Evolutionary conservation across 2,797 vertebrate genomes (phyloP).

Genomic region (Mus minutoides): DNA sequence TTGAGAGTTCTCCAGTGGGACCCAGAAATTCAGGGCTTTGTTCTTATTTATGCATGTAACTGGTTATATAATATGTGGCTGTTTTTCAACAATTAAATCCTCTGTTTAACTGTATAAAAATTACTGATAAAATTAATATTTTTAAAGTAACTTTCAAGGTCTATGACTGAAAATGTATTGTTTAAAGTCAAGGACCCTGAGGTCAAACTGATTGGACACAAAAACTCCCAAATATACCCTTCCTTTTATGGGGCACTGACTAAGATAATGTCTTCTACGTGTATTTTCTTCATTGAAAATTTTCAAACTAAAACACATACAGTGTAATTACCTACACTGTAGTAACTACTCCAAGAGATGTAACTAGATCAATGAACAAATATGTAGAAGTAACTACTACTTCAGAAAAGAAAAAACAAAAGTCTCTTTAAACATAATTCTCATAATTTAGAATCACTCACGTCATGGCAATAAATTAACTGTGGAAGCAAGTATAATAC

Average conservation of each 20-base stretch:
- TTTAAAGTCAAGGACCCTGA: not conserved
- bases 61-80: too few relatives aligned
- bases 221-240: not conserved
- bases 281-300: conserved; percentile 6
- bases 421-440: not conserved
- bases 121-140: not conserved
- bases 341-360: not conserved
- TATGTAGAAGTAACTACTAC: not conserved
- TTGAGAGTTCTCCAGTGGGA: conserved; percentile 2
- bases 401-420: not conserved
- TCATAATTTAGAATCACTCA: not conserved
- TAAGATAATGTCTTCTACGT: not conserved
- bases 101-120: conserved; percentile 16
- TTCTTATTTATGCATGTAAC: not conserved
- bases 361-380: not conserved
- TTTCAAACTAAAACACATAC: not conserved
- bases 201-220: not conserved
- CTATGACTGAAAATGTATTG: not conserved
- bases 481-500: not conserved
- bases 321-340: not conserved
- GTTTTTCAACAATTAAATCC: not conserved
- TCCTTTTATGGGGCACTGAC: not conserved
- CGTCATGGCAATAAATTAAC: not conserved
- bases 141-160: conserved; percentile 6
- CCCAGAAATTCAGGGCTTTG: conserved; percentile 5